Evolutionary conservation across 2,888 invertebrate genomes (phyloP), one percentile per base, ranked within the genome.

Genomic region (Thymelicus lineola): DNA sequence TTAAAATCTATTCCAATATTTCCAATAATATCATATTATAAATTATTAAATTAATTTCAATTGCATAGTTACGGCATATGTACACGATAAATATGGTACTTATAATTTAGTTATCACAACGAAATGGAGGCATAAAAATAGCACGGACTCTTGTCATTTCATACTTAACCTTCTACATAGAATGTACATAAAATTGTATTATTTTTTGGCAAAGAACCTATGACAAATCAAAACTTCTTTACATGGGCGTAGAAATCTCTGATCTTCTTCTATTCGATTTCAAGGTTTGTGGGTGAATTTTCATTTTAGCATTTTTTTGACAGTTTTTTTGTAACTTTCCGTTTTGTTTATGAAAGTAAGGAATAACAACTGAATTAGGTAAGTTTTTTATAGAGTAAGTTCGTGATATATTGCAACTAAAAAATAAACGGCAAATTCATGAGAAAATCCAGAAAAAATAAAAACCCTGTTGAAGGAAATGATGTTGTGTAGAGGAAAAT

Each of bases 1-100:
- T 50, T 15, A 50, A 42, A 42, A 4, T 42, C 42, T 12, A 42
- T 42, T 42, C 42, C 42, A 1, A 15, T 50, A 15, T 28, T 28
- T 28, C 28, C 12, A 9, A 15, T 50, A 15, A 50, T 7, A 7
- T 9, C 1, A 50, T 15, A 7, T 9, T 4, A 50, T 15, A 15
- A 50, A 12, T 50, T 50, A 15, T 12, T 50, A 50, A 50, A 50
- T 50, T 50, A 50, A 50, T 50, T 50, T 17, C 15, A 45, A n/a
- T 15, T 50, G 15, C 48, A 50, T n/a, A 50, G 6, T 7, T 50
- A 15, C 17, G 48, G 48, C 48, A 7, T 50, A 50, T 17, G 48
- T 50, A 50, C 48, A 15, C 2, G 9, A 50, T 17, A 50, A 50
- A 50, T 50, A 15, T 15, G 17, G 48, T 17, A 28, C 1, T 28